Conservation (phyloP, 2,797 vertebrate genomes). For the Sebastolobus altivelis region DNA sequence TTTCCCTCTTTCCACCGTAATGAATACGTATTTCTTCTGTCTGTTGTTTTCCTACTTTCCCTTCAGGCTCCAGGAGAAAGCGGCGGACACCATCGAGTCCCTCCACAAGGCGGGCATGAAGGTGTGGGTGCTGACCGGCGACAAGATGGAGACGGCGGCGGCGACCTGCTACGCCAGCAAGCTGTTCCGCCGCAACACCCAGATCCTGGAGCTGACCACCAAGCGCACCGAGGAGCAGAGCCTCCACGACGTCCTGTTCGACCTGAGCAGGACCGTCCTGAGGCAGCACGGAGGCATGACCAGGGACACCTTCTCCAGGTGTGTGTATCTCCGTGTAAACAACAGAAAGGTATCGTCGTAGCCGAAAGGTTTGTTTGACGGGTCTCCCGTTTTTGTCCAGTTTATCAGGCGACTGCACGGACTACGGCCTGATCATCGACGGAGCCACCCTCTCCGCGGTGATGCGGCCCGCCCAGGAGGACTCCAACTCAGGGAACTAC, state of each 20-base stretch:
- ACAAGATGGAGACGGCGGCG: constrained; percentile 98
- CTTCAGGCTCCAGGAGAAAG: constrained; percentile 95
- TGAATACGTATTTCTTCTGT: background rate
- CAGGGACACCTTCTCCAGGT: constrained; percentile 91
- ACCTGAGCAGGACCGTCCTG: constrained; percentile 94
- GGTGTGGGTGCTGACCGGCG: constrained; percentile 97
- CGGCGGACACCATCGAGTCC: constrained; percentile 96
- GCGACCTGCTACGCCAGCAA: constrained; percentile 98
- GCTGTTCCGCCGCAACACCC: constrained; percentile 92
- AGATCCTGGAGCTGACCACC: constrained; percentile 96
- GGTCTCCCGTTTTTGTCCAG: constrained; percentile 74
- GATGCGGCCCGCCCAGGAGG: constrained; percentile 91
- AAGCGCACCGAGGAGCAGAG: constrained; percentile 95
- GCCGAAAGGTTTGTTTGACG: background rate
- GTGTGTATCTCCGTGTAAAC: constrained; percentile 68
- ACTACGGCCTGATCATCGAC: constrained; percentile 97
- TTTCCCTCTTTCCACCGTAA: background rate
- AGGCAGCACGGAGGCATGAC: constrained; percentile 87
- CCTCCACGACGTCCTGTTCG: constrained; percentile 94
- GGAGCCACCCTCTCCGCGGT: constrained; percentile 95
- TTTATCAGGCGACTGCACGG: constrained; percentile 90
- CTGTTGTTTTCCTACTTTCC: background rate
- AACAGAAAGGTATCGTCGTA: background rate
- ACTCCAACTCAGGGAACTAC: constrained; percentile 90
- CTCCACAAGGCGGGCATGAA: constrained; percentile 98